Percentiles rank a stretch among this genome's conserved stretches.
phyloP scores from a whole-genome alignment of 2,797 vertebrate species.

The Rhynchonycteris naso region DNA sequence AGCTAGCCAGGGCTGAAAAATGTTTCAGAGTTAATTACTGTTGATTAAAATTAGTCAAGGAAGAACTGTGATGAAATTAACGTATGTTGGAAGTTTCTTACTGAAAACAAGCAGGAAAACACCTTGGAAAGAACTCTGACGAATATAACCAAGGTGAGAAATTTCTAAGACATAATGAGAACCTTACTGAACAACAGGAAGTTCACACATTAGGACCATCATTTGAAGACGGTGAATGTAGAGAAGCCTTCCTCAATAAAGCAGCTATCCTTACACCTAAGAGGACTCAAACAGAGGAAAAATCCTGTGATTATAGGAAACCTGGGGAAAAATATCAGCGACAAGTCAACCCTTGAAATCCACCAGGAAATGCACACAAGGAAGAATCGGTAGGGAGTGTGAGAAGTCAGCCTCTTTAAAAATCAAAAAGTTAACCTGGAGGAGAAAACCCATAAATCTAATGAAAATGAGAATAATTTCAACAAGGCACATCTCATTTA shows the following conservation, averaged over 20 bases:
- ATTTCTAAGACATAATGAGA: neutral
- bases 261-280: neutral
- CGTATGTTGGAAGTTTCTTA: neutral
- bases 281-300: neutral
- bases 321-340: neutral
- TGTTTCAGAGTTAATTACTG: neutral
- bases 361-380: neutral
- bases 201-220: neutral
- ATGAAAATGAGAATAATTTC: slow-evolving; percentile 10
- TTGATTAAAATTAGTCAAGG: neutral
- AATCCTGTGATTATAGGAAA: neutral
- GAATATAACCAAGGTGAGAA: neutral
- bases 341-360: neutral
- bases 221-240: neutral
- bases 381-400: neutral
- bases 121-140: neutral
- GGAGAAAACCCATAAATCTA: neutral
- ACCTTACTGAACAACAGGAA: neutral
- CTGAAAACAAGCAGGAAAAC: neutral
- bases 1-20: neutral
- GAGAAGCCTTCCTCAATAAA: neutral
- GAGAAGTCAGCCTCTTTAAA: neutral
- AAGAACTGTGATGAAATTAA: neutral
- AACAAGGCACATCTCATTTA: neutral
- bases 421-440: neutral